Percentiles rank a stretch among this genome's conserved stretches.
phyloP scores from a whole-genome alignment of 92 coral and sea anemone genomes.

The Heteractis magnifica region DNA sequence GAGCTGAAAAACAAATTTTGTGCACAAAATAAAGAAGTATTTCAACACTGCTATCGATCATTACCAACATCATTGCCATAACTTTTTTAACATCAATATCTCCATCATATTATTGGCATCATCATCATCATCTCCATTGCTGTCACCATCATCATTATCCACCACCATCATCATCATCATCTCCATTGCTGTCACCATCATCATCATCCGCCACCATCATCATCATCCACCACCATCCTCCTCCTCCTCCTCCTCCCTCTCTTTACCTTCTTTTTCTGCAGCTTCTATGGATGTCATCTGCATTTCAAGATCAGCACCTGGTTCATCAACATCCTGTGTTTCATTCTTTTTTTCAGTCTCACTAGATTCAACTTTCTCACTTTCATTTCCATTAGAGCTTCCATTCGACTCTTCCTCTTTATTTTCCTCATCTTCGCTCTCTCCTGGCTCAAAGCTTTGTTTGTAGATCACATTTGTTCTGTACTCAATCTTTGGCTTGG shows the following conservation, averaged over 20 bases:
- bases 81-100: background rate
- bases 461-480: conserved; percentile 84
- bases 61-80: background rate
- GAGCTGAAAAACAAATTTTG: conserved; percentile 39
- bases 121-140: background rate
- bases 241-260: too few species aligned
- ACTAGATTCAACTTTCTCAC: conserved; percentile 22
- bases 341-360: conserved; percentile 16
- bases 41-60: background rate
- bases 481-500: conserved; percentile 91
- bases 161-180: background rate
- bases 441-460: conserved; percentile 84
- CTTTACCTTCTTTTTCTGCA: conserved; percentile 74
- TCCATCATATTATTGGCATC: background rate
- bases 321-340: background rate
- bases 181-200: background rate
- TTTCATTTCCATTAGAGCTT: conserved; percentile 34
- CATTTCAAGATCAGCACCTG: conserved; percentile 29
- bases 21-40: background rate
- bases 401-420: conserved; percentile 40
- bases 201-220: background rate
- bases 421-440: conserved; percentile 83
- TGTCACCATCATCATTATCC: background rate
- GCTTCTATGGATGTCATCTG: conserved; percentile 75
- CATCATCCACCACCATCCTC: background rate